These are phyloP conservation scores for Scomber scombrus DNA, from an alignment of 2,113 vertebrate species.

Conservation along the genomic window DNA sequence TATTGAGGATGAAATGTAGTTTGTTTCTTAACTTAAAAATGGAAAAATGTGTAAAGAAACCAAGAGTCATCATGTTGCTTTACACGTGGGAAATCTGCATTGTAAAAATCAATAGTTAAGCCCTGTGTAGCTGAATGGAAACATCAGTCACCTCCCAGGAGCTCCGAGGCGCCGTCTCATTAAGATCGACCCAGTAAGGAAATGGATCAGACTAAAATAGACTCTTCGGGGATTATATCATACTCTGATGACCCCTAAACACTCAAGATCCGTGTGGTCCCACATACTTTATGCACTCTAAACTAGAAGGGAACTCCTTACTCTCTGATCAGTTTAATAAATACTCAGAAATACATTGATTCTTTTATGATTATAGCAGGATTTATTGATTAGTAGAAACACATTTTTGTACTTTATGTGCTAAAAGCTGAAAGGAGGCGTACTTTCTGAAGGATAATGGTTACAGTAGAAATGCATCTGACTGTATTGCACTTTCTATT, in stretches of 20 bases:
- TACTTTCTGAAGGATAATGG: neutral
- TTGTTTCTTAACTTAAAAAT: no score
- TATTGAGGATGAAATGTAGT: no score
- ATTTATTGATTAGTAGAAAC: neutral
- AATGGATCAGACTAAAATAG: conserved; percentile 59
- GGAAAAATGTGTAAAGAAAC: neutral
- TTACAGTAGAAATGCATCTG: neutral
- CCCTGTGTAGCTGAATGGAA: conserved; percentile 17
- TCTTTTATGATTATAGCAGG: neutral
- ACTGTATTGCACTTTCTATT: neutral
- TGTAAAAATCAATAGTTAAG: conserved; percentile 19
- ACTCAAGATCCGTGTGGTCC: conserved; percentile 18
- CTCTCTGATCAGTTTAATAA: no score
- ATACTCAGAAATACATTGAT: no score
- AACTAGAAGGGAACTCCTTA: no score
- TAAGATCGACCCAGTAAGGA: conserved; percentile 62
- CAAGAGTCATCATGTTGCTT: neutral
- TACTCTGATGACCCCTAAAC: conserved; percentile 22
- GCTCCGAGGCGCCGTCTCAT: conserved; percentile 25
- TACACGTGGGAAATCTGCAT: neutral
- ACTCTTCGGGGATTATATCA: conserved; percentile 22
- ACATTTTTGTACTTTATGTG: neutral
- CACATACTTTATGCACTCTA: neutral
- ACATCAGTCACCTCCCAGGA: neutral
- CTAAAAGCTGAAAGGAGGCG: neutral